These are phyloP conservation scores for Globodera ellingtonae DNA, from an alignment of 1,140 invertebrate genomes.

Conservation along the genomic window DNA sequence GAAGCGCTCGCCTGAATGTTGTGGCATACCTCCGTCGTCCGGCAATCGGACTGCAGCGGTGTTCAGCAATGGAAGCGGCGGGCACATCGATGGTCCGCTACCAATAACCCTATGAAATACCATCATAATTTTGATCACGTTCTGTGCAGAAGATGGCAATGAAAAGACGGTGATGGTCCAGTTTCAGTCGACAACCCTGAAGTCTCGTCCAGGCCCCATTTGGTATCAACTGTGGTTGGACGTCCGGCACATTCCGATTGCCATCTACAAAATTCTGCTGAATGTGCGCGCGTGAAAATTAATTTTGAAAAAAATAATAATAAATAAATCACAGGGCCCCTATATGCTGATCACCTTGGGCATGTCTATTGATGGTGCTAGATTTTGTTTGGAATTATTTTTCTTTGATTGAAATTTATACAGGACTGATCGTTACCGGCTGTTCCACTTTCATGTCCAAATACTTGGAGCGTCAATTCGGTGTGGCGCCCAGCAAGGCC, in stretches of 20 bases:
- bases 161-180: slow-evolving; percentile 45
- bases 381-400: background rate
- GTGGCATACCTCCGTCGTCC: slow-evolving; percentile 62
- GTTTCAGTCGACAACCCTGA: slow-evolving; percentile 53
- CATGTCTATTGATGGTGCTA: slow-evolving; percentile 64
- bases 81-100: slow-evolving; percentile 45
- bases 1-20: slow-evolving; percentile 62
- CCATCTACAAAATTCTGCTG: slow-evolving; percentile 39
- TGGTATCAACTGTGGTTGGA: slow-evolving; percentile 65
- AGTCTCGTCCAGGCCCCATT: slow-evolving; percentile 51
- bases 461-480: slow-evolving; percentile 63
- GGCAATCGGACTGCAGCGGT: slow-evolving; percentile 57
- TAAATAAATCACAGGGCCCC: slow-evolving; percentile 36
- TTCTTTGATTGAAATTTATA: background rate
- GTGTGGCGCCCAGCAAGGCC: slow-evolving; percentile 62
- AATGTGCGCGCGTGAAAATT: slow-evolving; percentile 1
- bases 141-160: background rate
- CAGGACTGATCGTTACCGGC: slow-evolving; percentile 62
- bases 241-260: slow-evolving; percentile 63
- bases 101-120: background rate
- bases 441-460: slow-evolving; percentile 66
- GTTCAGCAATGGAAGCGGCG: slow-evolving; percentile 11
- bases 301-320: slow-evolving; percentile 37
- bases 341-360: slow-evolving; percentile 64
- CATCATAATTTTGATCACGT: background rate